Conservation (phyloP, 2,888 invertebrate genomes). For the Drosophila meridionalis region DNA sequence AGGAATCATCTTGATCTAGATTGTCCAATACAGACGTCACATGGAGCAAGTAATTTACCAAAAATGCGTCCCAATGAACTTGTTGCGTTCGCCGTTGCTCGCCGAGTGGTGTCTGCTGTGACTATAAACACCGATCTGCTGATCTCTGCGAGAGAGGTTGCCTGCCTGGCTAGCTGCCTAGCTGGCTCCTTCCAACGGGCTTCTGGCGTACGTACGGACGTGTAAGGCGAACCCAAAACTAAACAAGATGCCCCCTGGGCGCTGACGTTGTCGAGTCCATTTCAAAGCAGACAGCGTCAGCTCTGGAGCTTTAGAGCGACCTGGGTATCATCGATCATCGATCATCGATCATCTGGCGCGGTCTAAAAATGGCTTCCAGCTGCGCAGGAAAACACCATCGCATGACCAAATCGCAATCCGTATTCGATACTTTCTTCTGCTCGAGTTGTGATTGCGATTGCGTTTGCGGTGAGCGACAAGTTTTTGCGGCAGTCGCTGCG, state of each 20-base stretch:
- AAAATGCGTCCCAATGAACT: conserved; percentile 72
- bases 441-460: conserved; percentile 78
- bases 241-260: conserved; percentile 71
- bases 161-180: conserved; percentile 4
- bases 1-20: conserved; percentile 71
- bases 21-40: conserved; percentile 80
- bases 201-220: conserved; percentile 49
- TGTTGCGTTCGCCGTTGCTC: conserved; percentile 60
- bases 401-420: conserved; percentile 78
- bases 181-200: conserved; percentile 22
- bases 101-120: conserved; percentile 26
- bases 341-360: conserved; percentile 76
- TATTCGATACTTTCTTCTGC: conserved; percentile 77
- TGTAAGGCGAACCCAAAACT: conserved; percentile 74
- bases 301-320: conserved; percentile 50
- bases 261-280: conserved; percentile 74
- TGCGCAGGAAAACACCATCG: conserved; percentile 81
- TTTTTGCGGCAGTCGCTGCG: conserved; percentile 52
- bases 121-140: conserved; percentile 44
- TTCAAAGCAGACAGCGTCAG: conserved; percentile 67
- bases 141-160: conserved; percentile 23
- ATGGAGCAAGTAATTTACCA: conserved; percentile 75
- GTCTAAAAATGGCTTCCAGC: conserved; percentile 80
- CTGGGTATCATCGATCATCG: conserved; percentile 79
- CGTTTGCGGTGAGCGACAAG: conserved; percentile 56